These are phyloP conservation scores for Myrmecophaga tridactyla DNA, from an alignment of 2,113 vertebrate genomes.

Conservation along the genomic window DNA sequence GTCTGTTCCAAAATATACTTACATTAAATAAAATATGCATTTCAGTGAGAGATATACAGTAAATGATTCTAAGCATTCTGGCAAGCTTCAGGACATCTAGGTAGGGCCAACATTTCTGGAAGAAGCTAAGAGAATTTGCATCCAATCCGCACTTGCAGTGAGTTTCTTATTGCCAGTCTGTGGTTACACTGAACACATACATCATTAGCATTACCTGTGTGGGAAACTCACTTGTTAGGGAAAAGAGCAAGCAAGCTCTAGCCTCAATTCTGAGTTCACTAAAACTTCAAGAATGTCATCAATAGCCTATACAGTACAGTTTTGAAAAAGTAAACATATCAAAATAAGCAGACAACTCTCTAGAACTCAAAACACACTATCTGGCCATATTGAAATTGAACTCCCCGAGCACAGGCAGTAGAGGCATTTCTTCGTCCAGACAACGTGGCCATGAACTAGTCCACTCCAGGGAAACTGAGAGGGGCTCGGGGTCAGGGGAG, in stretches of 20 bases:
- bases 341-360: slow-evolving; percentile 80
- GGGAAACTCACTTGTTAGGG: not conserved
- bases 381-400: slow-evolving; percentile 77
- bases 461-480: slow-evolving; percentile 59
- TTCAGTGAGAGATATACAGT: slow-evolving; percentile 67
- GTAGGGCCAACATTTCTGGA: slow-evolving; percentile 7
- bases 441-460: too few relatives aligned
- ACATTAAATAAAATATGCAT: slow-evolving; percentile 73
- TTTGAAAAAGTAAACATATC: slow-evolving; percentile 77
- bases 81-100: slow-evolving; percentile 27
- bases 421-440: slow-evolving; percentile 84
- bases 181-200: slow-evolving; percentile 58
- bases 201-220: slow-evolving; percentile 52
- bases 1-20: slow-evolving; percentile 76
- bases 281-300: slow-evolving; percentile 69
- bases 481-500: slow-evolving; percentile 24
- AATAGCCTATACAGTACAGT: slow-evolving; percentile 79
- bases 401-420: slow-evolving; percentile 76
- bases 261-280: slow-evolving; percentile 71
- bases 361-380: slow-evolving; percentile 77
- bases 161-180: slow-evolving; percentile 73
- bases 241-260: slow-evolving; percentile 70
- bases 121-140: slow-evolving; percentile 48
- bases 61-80: slow-evolving; percentile 50
- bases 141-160: slow-evolving; percentile 67